These are phyloP conservation scores for Diachasma alloeum DNA, from an alignment of 1,140 invertebrate species.

Conservation along the genomic window DNA sequence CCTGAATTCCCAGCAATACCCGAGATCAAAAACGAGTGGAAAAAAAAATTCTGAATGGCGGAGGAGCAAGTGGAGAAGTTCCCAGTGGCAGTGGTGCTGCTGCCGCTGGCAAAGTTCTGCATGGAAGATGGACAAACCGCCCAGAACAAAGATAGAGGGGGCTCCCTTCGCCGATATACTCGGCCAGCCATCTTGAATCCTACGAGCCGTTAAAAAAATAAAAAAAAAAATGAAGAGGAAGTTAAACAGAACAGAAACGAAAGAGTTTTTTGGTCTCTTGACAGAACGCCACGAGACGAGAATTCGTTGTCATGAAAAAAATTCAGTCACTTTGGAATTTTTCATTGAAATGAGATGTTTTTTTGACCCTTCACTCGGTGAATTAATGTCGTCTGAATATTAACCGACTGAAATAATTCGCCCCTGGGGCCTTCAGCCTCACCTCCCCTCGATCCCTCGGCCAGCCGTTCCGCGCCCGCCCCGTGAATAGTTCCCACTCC, in stretches of 20 bases:
- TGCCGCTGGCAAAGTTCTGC: constrained; percentile 18
- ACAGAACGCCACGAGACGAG: constrained; percentile 45
- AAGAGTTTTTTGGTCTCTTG: constrained; percentile 27
- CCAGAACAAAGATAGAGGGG: constrained; percentile 28
- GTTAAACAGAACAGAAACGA: not conserved
- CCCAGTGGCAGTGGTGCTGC: not conserved
- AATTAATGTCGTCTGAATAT: not conserved
- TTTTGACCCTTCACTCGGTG: too few relatives aligned
- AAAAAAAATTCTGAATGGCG: constrained; percentile 1
- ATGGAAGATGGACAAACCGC: constrained; percentile 14
- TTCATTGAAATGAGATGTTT: not conserved
- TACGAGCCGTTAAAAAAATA: constrained; percentile 52
- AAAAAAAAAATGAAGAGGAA: constrained; percentile 22
- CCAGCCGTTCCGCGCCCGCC: not conserved
- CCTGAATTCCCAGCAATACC: not conserved
- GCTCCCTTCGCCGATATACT: constrained; percentile 37
- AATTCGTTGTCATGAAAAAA: not conserved
- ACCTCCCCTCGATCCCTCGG: not conserved
- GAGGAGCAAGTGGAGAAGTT: constrained; percentile 17
- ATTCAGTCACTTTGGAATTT: not conserved
- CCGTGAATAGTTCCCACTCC: not conserved
- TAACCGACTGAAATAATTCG: constrained; percentile 3
- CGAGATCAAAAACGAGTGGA: not conserved
- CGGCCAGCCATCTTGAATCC: constrained; percentile 58
- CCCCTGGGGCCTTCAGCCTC: not conserved